These are phyloP conservation scores for Gadopsis bispinosus DNA, from an alignment of 2,797 vertebrate genomes.

Conservation along the genomic window DNA sequence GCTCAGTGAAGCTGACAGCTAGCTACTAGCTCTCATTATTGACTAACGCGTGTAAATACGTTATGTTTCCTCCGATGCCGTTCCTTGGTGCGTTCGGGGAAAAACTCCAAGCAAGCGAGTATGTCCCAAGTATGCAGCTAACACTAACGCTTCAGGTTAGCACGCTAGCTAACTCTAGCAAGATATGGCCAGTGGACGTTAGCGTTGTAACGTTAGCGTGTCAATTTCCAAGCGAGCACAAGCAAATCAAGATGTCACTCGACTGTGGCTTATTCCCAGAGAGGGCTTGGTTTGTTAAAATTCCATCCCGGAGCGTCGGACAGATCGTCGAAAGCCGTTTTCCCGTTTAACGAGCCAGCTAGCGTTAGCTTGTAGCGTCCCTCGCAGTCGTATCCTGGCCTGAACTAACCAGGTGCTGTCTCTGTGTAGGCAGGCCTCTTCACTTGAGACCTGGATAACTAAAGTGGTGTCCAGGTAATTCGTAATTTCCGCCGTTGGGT, in stretches of 20 bases:
- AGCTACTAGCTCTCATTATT: slow-evolving; percentile 81
- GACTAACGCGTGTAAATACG: slow-evolving; percentile 30
- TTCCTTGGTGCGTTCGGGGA: slow-evolving; percentile 8
- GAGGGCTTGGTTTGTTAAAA: slow-evolving; percentile 24
- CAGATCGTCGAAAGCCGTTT: slow-evolving; percentile 52
- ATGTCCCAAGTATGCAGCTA: slow-evolving; percentile 50
- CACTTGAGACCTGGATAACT: slow-evolving; percentile 41
- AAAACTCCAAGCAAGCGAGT: slow-evolving; percentile 44
- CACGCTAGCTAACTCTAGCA: slow-evolving; percentile 51
- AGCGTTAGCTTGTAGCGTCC: slow-evolving; percentile 75
- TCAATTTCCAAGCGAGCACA: slow-evolving; percentile 40
- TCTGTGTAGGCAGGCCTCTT: slow-evolving; percentile 68
- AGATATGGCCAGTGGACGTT: slow-evolving; percentile 54
- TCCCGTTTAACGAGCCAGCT: slow-evolving; percentile 53
- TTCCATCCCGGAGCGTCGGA: slow-evolving; percentile 43
- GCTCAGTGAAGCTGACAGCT: slow-evolving; percentile 71
- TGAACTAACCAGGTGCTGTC: slow-evolving; percentile 75
- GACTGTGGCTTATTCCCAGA: slow-evolving; percentile 38
- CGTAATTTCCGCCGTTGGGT: slow-evolving; percentile 20
- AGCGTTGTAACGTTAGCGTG: slow-evolving; percentile 62
- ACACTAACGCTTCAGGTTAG: slow-evolving; percentile 52
- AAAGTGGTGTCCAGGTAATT: slow-evolving; percentile 45
- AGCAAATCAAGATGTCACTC: slow-evolving; percentile 29
- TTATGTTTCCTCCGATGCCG: not conserved
- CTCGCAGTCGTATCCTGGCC: slow-evolving; percentile 78